Evolutionary conservation across 2,888 invertebrate genomes (phyloP).

Genomic region (Melanophora roralis): DNA sequence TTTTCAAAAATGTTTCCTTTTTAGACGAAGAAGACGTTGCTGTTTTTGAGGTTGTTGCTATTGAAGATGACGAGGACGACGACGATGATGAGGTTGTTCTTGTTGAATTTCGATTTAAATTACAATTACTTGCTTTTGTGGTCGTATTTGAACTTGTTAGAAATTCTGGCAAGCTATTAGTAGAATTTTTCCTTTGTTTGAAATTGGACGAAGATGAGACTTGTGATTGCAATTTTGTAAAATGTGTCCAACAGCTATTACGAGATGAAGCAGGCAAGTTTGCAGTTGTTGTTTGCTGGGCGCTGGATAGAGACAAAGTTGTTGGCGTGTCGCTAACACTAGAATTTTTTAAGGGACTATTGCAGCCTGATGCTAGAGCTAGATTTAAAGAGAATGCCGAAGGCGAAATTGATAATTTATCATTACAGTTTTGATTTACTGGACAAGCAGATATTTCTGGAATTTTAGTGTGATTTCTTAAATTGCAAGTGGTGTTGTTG

Average conservation of each 20-base stretch:
- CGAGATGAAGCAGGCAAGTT: not conserved
- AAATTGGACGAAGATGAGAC: slow-evolving; percentile 10
- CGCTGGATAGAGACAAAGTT: not conserved
- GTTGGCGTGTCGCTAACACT: not conserved
- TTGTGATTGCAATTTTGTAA: slow-evolving; percentile 27
- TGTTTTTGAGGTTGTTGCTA: slow-evolving; percentile 6
- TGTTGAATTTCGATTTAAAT: slow-evolving; percentile 27
- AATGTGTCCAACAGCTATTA: slow-evolving; percentile 47
- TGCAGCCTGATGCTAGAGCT: not conserved
- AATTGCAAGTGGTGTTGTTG: slow-evolving; percentile 9
- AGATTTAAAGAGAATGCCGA: not conserved
- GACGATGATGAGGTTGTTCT: not conserved
- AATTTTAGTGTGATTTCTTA: not conserved
- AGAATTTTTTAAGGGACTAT: slow-evolving; percentile 3
- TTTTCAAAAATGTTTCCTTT: slow-evolving; percentile 50
- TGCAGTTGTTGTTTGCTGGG: not conserved
- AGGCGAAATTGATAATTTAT: slow-evolving; percentile 29
- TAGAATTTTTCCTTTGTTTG: slow-evolving; percentile 12
- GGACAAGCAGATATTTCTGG: slow-evolving; percentile 32
- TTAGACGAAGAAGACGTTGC: slow-evolving; percentile 27
- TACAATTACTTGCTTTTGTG: not conserved
- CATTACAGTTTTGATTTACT: slow-evolving; percentile 19
- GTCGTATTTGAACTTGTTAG: slow-evolving; percentile 22
- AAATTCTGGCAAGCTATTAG: slow-evolving; percentile 36
- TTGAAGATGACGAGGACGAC: not conserved